Percentiles rank a stretch among this genome's conserved stretches.
These are phyloP conservation scores for Ophioninae sp. DNA, from an alignment of 2,888 invertebrate genomes.

Conservation along the genomic window DNA sequence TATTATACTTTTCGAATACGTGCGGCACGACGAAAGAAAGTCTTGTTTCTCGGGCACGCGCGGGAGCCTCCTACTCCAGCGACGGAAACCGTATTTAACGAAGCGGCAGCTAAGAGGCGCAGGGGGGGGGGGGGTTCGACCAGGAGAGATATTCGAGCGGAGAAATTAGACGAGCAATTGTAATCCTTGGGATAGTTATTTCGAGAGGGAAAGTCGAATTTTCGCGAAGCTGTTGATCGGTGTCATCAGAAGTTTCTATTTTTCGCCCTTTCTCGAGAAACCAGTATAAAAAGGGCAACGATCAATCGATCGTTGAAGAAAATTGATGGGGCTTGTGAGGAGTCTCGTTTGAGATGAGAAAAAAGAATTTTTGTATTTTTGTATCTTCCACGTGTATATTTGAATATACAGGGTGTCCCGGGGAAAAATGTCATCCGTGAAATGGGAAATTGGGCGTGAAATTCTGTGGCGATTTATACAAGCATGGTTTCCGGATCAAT, in stretches of 20 bases:
- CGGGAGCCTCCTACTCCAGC: background rate
- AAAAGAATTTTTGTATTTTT: constrained; percentile 27
- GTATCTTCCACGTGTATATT: constrained; percentile 9
- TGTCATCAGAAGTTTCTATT: background rate
- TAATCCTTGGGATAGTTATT: background rate
- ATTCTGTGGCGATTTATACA: too few species aligned
- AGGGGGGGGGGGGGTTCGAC: background rate
- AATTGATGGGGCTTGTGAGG: background rate
- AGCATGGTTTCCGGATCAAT: too few species aligned
- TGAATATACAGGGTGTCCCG: too few species aligned
- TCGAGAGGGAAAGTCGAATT: background rate
- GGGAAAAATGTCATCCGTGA: too few species aligned
- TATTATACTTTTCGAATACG: background rate
- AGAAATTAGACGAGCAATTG: constrained; percentile 7
- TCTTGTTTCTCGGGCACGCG: background rate
- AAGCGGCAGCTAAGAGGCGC: too few species aligned
- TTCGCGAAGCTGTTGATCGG: background rate
- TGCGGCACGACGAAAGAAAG: background rate
- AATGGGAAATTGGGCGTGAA: too few species aligned
- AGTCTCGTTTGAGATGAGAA: background rate
- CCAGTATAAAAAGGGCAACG: background rate
- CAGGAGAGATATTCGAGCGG: constrained; percentile 3
- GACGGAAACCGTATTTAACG: background rate
- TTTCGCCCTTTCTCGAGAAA: background rate
- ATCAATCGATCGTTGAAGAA: background rate